Evolutionary conservation across 2,888 invertebrate species (phyloP).

Genomic region (Neuroscelio doddi): DNA sequence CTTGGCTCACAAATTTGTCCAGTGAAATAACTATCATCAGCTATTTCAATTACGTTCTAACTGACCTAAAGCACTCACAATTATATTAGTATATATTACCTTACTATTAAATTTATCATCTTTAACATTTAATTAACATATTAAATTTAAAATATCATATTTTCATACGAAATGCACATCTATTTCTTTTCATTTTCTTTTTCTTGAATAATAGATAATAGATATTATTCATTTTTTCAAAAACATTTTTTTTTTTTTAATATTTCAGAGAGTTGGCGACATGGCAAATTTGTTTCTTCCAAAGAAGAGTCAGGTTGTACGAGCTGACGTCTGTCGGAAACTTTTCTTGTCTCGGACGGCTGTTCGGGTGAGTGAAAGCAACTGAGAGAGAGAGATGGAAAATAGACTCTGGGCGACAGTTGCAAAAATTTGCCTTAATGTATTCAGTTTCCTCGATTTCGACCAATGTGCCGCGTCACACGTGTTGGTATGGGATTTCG

Average conservation of each 20-base stretch:
- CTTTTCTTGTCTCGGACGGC: slow-evolving; percentile 31
- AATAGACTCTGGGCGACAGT: slow-evolving; percentile 26
- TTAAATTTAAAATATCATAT: no score
- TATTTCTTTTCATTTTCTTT: no score
- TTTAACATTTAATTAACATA: no score
- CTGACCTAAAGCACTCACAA: background rate
- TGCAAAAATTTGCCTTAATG: slow-evolving; percentile 35
- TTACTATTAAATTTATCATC: no score
- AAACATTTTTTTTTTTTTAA: no score
- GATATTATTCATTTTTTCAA: no score
- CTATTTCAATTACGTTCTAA: background rate
- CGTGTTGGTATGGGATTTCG: slow-evolving; percentile 57
- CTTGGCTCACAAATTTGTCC: slow-evolving; percentile 25
- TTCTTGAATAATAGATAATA: no score
- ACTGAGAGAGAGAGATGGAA: slow-evolving; percentile 18
- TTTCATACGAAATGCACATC: no score
- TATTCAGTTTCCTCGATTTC: slow-evolving; percentile 40
- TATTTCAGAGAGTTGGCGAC: background rate
- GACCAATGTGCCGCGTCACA: slow-evolving; percentile 56
- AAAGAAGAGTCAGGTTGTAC: background rate
- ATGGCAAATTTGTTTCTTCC: background rate
- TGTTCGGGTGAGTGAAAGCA: no score
- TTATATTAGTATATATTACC: no score
- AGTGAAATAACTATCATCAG: slow-evolving; percentile 4
- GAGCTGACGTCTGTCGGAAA: slow-evolving; percentile 27